Percentiles rank a stretch among this genome's conserved stretches.
These are phyloP conservation scores for Conopomorpha cramerella DNA, from an alignment of 1,140 invertebrate species.

Conservation along the genomic window DNA sequence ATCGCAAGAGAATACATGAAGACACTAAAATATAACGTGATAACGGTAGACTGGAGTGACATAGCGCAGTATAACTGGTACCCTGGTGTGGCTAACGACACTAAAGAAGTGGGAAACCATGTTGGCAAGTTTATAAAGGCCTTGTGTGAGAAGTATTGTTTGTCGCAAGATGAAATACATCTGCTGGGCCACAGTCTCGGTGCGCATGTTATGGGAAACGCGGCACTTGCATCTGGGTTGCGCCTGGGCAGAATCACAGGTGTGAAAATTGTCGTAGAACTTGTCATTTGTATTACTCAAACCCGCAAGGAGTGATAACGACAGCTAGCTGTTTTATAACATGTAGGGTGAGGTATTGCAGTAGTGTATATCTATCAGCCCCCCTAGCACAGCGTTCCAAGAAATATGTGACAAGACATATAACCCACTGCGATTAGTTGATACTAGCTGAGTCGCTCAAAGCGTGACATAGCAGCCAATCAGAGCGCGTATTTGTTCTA, in stretches of 20 bases:
- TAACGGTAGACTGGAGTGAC: slow-evolving; percentile 65
- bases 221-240: slow-evolving; percentile 60
- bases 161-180: slow-evolving; percentile 61
- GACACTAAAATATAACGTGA: slow-evolving; percentile 10
- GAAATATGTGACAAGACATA: no score
- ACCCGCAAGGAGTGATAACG: no score
- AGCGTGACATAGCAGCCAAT: no score
- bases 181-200: slow-evolving; percentile 81
- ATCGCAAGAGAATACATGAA: slow-evolving; percentile 14
- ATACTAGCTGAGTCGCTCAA: no score
- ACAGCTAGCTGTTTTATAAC: no score
- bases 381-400: no score
- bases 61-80: slow-evolving; percentile 65
- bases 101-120: slow-evolving; percentile 58
- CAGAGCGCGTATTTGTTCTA: no score
- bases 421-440: no score
- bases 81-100: slow-evolving; percentile 62
- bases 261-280: slow-evolving; percentile 1
- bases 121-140: slow-evolving; percentile 64
- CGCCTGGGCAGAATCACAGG: slow-evolving; percentile 65
- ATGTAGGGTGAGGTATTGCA: no score
- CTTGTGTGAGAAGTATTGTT: slow-evolving; percentile 52
- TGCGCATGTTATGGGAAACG: slow-evolving; percentile 81
- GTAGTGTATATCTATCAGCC: no score
- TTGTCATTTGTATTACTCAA: neutral